Conservation (phyloP, 1,140 invertebrate species). For the Pseudomyrmex pallidus region DNA sequence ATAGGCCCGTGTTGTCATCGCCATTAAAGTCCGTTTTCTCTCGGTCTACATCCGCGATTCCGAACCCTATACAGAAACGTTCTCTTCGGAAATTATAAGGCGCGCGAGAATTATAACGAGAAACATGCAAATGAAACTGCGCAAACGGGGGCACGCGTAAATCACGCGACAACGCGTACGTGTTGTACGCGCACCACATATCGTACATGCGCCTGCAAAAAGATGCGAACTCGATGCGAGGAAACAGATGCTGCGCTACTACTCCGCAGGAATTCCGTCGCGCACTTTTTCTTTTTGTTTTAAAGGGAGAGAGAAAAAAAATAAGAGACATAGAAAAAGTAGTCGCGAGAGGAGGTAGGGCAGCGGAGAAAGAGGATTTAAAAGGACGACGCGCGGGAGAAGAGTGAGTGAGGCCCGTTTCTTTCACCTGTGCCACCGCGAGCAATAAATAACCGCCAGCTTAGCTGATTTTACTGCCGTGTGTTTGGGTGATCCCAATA, state of each 20-base stretch:
- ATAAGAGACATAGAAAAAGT: constrained; percentile 28
- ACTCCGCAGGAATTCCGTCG: constrained; percentile 17
- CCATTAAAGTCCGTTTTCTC: constrained; percentile 48
- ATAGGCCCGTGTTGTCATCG: constrained; percentile 39
- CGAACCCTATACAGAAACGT: constrained; percentile 2
- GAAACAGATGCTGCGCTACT: background rate
- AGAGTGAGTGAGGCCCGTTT: constrained; percentile 69
- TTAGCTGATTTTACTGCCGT: constrained; percentile 84
- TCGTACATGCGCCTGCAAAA: background rate
- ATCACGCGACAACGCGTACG: constrained; percentile 14
- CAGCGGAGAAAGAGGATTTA: background rate
- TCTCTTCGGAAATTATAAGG: constrained; percentile 49
- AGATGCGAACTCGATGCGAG: background rate
- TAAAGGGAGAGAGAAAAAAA: constrained; percentile 10
- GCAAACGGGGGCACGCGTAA: constrained; percentile 12
- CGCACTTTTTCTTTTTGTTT: background rate
- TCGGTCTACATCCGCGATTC: constrained; percentile 3
- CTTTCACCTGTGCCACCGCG: constrained; percentile 84
- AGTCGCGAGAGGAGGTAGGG: background rate
- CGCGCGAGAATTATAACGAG: constrained; percentile 25
- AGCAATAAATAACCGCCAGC: constrained; percentile 85
- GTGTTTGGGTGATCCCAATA: constrained; percentile 83
- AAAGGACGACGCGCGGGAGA: background rate
- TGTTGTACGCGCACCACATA: background rate
- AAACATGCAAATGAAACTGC: constrained; percentile 40